phyloP scores from a whole-genome alignment of 2,113 vertebrate species.

The Rhinoderma darwinii region DNA sequence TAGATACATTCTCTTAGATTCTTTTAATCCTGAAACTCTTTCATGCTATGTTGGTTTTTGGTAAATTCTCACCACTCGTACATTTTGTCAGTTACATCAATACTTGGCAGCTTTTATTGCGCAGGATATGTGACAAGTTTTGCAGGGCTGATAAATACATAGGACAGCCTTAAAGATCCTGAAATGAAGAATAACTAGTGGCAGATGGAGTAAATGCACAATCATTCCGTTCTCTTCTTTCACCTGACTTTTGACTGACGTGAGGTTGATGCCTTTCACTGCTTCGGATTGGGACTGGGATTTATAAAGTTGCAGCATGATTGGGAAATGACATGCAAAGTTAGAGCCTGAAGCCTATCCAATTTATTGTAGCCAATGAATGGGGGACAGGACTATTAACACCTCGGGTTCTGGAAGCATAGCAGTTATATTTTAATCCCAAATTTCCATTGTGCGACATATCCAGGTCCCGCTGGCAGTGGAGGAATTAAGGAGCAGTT shows the following conservation, averaged over 20 bases:
- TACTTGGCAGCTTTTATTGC: conserved; percentile 10
- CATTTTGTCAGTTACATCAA: conserved; percentile 12
- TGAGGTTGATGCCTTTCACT: conserved; percentile 33
- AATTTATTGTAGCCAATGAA: conserved; percentile 24
- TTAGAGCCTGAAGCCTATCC: conserved; percentile 29
- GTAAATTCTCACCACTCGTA: background rate
- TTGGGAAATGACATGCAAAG: conserved; percentile 42
- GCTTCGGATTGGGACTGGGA: background rate
- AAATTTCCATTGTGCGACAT: background rate
- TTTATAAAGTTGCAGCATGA: conserved; percentile 42
- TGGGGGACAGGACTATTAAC: conserved; percentile 18
- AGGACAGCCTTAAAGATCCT: conserved; percentile 40
- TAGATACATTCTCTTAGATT: too few relatives aligned
- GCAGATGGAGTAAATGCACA: conserved; percentile 38
- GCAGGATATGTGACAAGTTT: conserved; percentile 25
- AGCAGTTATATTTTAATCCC: background rate
- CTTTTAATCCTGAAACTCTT: background rate
- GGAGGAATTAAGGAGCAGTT: conserved; percentile 9
- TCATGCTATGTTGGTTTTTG: background rate
- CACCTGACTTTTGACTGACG: conserved; percentile 22
- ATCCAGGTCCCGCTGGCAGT: background rate
- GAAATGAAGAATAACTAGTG: conserved; percentile 45
- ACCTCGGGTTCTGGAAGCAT: background rate
- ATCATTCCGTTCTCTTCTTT: conserved; percentile 35
- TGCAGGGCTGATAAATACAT: conserved; percentile 31